Evolutionary conservation across 1,140 invertebrate genomes (phyloP), one percentile per base, ranked within the genome.

Genomic region (Lysiphlebus fabarum): DNA sequence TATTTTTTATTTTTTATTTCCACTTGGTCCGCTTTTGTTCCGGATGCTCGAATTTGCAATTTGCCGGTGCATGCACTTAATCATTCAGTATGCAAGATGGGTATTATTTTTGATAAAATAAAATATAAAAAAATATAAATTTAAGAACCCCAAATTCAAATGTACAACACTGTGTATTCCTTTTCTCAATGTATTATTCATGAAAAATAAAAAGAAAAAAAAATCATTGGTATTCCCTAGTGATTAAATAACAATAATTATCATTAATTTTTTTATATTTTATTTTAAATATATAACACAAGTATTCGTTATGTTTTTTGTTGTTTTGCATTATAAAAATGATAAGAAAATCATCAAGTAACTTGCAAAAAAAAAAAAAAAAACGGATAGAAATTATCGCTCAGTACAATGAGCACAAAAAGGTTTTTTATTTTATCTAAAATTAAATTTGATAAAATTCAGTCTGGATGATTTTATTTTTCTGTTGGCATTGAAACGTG

Each of bases 41-140:
- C 26, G 49, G 41, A 17, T 40, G 49, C 56, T 17, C 51, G 56
- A 53, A 40, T 51, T 47, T 17, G 49, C 56, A 58, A 58, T 58
- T 58, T 58, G 49, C 41, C 37, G 41, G 37, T 53, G 56, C 56
- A 58, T 58, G 56, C 56, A 53, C 48, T 51, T 58, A 58, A 58
- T 58, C 33, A 58, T 58, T 49, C 12, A 7, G n/a, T 37, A 37
- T 37, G n/a, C 37, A 33, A 37, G 33, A 37, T 11, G 10, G 36
- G 12, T 11, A 37, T 37, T 37, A 51, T 51, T 51, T 41, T 44
- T 10, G 37, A 37, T 49, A 36, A 38, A 14, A 41, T 40, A 48
- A 57, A 50, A 14, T 48, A 7, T 36, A 34, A 50, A 42, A 37
- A 51, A 50, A 50, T 37, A n/a, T 34, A 50, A 51, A 40, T n/a